A percentile compares a stretch with the other conserved stretches of the same genome.
These are phyloP conservation scores for Heliconius eleuchia DNA, from an alignment of 1,140 invertebrate species.

Conservation along the genomic window DNA sequence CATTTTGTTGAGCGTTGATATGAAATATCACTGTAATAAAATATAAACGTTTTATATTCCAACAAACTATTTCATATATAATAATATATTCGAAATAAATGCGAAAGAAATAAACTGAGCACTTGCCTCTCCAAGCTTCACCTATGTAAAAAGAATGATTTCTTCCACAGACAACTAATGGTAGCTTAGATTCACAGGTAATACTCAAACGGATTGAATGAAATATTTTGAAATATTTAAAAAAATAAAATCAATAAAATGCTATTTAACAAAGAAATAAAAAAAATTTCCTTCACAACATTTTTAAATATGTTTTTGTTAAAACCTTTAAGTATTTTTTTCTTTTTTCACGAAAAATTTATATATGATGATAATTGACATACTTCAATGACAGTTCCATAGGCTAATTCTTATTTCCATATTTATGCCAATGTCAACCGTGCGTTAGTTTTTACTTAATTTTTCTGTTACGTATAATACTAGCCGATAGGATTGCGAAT, in stretches of 20 bases:
- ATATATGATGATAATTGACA: background rate
- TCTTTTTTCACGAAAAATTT: background rate
- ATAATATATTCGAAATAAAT: background rate
- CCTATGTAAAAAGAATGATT: background rate
- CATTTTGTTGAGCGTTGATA: constrained; percentile 52
- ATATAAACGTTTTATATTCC: constrained; percentile 9
- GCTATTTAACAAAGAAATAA: background rate
- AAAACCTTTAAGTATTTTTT: background rate
- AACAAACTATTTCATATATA: background rate
- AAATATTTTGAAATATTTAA: background rate
- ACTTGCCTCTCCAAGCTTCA: background rate
- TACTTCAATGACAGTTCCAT: background rate
- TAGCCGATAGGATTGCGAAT: background rate
- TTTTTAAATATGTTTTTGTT: background rate
- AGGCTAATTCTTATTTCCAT: background rate
- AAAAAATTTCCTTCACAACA: background rate
- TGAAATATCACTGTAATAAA: constrained; percentile 16
- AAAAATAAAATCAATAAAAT: background rate
- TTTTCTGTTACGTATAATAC: background rate
- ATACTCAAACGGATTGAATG: background rate
- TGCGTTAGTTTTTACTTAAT: background rate
- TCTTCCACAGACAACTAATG: background rate
- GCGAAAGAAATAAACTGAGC: background rate
- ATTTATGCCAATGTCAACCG: constrained; percentile 1
- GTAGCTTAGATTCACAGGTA: background rate